Evolutionary conservation across 2,888 invertebrate species (phyloP).

Genomic region (Pecten maximus): DNA sequence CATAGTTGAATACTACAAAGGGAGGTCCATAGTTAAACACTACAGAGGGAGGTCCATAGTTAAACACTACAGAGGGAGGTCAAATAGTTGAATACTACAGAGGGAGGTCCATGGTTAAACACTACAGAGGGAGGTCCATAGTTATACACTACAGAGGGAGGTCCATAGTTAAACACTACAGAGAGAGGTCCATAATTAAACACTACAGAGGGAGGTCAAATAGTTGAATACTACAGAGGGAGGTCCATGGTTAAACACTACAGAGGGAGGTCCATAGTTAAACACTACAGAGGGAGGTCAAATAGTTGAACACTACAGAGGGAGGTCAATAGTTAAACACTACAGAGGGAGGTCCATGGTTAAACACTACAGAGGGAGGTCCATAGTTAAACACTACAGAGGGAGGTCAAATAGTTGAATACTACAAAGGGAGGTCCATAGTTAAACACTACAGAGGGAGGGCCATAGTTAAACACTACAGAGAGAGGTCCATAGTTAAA

Average conservation of each 20-base stretch:
- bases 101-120: too few relatives aligned
- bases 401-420: not conserved
- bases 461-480: not conserved
- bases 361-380: too few relatives aligned
- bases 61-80: not conserved
- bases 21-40: too few relatives aligned
- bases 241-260: not conserved
- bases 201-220: not conserved
- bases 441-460: not conserved
- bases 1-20: too few relatives aligned
- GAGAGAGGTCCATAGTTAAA: not conserved
- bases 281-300: too few relatives aligned
- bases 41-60: not conserved
- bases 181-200: not conserved
- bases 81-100: too few relatives aligned
- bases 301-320: too few relatives aligned
- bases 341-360: too few relatives aligned
- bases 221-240: not conserved
- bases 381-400: not conserved
- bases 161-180: not conserved
- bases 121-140: too few relatives aligned
- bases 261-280: not conserved
- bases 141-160: not conserved
- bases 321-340: too few relatives aligned
- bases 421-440: not conserved